phyloP scores from a whole-genome alignment of 2,797 vertebrate species.

The Xyrichtys novacula region DNA sequence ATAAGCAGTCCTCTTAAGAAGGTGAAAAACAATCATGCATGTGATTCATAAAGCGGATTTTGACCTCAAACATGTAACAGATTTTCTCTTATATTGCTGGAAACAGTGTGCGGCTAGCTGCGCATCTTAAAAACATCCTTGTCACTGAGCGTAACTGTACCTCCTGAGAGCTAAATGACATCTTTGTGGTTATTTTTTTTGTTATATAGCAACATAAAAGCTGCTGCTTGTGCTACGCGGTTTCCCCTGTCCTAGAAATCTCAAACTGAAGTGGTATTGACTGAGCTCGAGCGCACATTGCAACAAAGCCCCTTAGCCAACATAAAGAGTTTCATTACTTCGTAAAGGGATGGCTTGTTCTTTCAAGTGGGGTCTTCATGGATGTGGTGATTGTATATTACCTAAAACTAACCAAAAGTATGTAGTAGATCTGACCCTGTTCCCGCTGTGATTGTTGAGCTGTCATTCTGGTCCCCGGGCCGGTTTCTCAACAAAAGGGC shows the following conservation, averaged over 20 bases:
- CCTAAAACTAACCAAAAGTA: too few species aligned
- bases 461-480: too few species aligned
- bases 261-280: not conserved
- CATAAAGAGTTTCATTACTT: not conserved
- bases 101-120: not conserved
- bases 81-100: not conserved
- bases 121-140: too few species aligned
- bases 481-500: too few species aligned
- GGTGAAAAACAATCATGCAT: not conserved
- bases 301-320: not conserved
- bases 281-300: not conserved
- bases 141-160: too few species aligned
- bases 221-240: conserved; percentile 19
- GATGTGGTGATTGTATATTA: too few species aligned
- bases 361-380: too few species aligned
- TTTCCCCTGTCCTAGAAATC: conserved; percentile 36
- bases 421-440: too few species aligned
- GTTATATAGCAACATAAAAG: conserved; percentile 18
- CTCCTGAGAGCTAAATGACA: not conserved
- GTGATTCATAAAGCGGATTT: not conserved
- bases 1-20: not conserved
- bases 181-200: conserved; percentile 11
- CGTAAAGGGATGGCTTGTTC: not conserved
- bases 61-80: not conserved
- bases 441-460: too few species aligned